Conservation (phyloP, 2,113 vertebrate genomes). For the Ifrita kowaldi region DNA sequence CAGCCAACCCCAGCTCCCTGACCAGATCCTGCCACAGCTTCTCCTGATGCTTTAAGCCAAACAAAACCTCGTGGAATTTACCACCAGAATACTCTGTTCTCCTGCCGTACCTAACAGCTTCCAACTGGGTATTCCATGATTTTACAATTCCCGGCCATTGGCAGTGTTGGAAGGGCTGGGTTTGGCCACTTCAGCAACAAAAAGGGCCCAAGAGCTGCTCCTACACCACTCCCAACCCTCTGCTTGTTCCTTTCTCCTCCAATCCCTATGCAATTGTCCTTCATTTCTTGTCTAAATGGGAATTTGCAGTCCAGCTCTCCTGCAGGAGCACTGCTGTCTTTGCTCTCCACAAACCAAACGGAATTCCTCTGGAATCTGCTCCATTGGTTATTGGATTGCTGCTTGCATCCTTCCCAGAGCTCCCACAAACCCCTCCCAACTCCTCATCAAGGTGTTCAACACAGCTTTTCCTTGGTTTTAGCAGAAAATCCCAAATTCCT, state of each 20-base stretch:
- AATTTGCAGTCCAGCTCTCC: background rate
- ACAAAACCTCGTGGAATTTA: accelerated
- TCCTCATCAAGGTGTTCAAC: accelerated
- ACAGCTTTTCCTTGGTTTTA: background rate
- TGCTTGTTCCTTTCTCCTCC: background rate
- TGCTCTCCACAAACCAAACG: background rate
- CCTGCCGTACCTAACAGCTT: accelerated
- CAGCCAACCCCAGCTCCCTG: background rate
- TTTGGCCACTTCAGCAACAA: background rate
- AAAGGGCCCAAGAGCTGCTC: background rate
- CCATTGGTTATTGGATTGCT: accelerated
- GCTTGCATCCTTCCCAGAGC: background rate
- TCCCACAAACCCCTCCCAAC: background rate
- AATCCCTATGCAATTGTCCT: no score
- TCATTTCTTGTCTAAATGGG: background rate
- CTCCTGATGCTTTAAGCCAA: background rate
- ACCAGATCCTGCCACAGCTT: background rate
- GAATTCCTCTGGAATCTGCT: background rate
- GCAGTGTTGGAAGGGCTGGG: accelerated
- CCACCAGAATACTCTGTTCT: background rate
- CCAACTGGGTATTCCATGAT: accelerated
- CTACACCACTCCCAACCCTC: background rate
- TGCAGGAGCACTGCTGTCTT: background rate
- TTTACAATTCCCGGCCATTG: background rate
- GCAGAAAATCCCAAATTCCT: background rate